Evolutionary conservation across 1,140 invertebrate species (phyloP).

Genomic region (Pogonognathellus flavescens): DNA sequence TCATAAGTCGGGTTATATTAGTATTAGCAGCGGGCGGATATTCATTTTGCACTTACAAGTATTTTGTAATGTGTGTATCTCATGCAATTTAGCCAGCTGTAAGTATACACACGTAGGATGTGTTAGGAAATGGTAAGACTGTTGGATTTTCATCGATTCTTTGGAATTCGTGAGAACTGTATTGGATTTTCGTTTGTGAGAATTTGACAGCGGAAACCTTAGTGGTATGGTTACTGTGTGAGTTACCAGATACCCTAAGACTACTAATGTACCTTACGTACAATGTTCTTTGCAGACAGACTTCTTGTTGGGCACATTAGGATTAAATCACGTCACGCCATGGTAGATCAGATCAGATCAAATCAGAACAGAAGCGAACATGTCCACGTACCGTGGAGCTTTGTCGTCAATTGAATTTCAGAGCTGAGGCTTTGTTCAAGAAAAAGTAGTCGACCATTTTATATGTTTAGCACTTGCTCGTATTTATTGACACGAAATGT

Average conservation of each 20-base stretch:
- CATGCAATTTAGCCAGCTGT: too few relatives aligned
- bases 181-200: conserved; percentile 23
- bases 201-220: not conserved
- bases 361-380: conserved; percentile 27
- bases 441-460: conserved; percentile 5
- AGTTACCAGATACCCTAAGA: conserved; percentile 15
- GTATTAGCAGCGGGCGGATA: too few relatives aligned
- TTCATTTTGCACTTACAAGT: too few relatives aligned
- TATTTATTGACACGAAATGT: conserved; percentile 49
- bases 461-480: conserved; percentile 26
- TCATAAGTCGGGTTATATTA: too few relatives aligned
- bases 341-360: conserved; percentile 41
- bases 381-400: conserved; percentile 30
- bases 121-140: too few relatives aligned
- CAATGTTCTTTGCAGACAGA: not conserved
- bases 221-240: not conserved
- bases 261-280: conserved; percentile 7
- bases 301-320: conserved; percentile 41
- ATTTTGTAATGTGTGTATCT: too few relatives aligned
- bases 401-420: conserved; percentile 32
- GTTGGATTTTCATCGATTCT: not conserved
- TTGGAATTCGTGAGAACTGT: not conserved
- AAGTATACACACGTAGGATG: too few relatives aligned
- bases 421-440: not conserved
- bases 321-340: conserved; percentile 41